Evolutionary conservation across 35 echinoderm and acorn worm genomes (phyloP).

Genomic region (Diadema setosum): DNA sequence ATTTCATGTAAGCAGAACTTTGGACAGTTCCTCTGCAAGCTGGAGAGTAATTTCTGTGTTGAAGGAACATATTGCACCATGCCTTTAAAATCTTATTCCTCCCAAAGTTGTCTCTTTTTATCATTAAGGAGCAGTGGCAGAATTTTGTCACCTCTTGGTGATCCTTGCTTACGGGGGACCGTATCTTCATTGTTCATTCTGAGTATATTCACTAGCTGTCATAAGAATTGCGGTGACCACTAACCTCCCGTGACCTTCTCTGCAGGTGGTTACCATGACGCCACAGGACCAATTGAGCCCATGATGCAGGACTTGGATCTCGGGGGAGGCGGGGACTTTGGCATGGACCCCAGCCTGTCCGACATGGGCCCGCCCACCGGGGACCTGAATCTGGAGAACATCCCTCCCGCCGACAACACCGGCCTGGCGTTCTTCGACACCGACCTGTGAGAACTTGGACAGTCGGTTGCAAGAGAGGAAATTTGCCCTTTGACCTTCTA

Average conservation of each 20-base stretch:
- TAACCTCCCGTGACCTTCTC: no score
- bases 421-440: slow-evolving; percentile 96
- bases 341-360: slow-evolving; percentile 69
- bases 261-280: slow-evolving; percentile 70
- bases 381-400: slow-evolving; percentile 72
- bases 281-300: slow-evolving; percentile 81
- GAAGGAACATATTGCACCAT: no score
- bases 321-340: slow-evolving; percentile 53
- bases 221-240: no score
- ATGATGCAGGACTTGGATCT: slow-evolving; percentile 98
- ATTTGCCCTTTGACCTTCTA: no score
- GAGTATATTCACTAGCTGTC: no score
- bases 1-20: no score
- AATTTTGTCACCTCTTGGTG: neutral
- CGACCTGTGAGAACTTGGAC: no score
- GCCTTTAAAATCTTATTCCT: no score
- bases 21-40: no score
- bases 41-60: no score
- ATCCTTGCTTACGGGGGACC: neutral
- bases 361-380: slow-evolving; percentile 63
- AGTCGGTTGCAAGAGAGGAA: no score
- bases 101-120: no score
- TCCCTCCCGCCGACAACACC: slow-evolving; percentile 79
- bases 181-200: neutral
- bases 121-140: neutral